A percentile compares a stretch with the other conserved stretches of the same genome.
phyloP scores from a whole-genome alignment of 2,888 invertebrate species.

The Ligdia adustata region DNA sequence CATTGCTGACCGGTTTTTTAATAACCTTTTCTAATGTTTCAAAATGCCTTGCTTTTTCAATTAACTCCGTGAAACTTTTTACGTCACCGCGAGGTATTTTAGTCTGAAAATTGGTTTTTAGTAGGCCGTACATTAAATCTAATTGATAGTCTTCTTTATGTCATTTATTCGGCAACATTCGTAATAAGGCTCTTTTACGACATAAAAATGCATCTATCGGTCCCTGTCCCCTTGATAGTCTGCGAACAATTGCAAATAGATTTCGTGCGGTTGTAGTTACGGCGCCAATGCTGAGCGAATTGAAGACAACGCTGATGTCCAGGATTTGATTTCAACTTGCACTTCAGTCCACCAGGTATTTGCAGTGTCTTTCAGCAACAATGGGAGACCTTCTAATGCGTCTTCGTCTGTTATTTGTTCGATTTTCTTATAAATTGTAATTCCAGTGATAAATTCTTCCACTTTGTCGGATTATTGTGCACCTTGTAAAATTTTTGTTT shows the following conservation, averaged over 20 bases:
- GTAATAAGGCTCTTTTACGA: conserved; percentile 1
- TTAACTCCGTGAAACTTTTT: conserved; percentile 2
- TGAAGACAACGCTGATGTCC: not conserved
- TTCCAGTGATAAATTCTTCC: conserved; percentile 1
- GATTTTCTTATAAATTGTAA: conserved; percentile 6
- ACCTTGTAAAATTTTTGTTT: conserved; percentile 3
- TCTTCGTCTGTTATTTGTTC: conserved; percentile 4
- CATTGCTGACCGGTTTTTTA: no score
- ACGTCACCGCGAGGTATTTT: conserved; percentile 8
- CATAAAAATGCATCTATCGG: conserved; percentile 4
- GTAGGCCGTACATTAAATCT: conserved; percentile 8
- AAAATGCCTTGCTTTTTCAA: conserved; percentile 3
- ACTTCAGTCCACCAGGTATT: conserved; percentile 12
- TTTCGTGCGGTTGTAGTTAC: conserved; percentile 6
- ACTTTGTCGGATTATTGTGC: conserved; percentile 2
- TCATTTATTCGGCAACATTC: not conserved
- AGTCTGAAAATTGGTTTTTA: not conserved
- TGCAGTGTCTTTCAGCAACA: conserved; percentile 2
- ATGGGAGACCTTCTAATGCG: conserved; percentile 1
- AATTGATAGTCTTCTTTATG: conserved; percentile 13
- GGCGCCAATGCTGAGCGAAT: conserved; percentile 9
- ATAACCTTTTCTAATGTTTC: not conserved
- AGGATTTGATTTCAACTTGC: conserved; percentile 5
- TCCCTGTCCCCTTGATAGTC: not conserved
- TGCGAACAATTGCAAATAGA: conserved; percentile 3